These are phyloP conservation scores for Drosophila neocordata DNA, from an alignment of 1,140 invertebrate species.

Conservation along the genomic window DNA sequence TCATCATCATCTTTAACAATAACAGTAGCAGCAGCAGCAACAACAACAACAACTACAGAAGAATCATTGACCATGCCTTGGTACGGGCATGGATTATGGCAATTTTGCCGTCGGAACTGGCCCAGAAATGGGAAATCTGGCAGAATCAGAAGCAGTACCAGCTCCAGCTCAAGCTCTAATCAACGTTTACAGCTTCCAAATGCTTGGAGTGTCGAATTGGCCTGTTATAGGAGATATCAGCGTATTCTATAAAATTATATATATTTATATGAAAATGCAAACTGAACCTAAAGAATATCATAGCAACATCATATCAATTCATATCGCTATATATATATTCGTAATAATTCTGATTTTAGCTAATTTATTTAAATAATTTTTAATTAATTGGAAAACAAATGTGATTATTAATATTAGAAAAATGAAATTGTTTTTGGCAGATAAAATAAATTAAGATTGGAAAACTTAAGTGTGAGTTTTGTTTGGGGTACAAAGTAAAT, in stretches of 20 bases:
- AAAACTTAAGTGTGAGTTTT: too few species aligned
- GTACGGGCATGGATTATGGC: conserved; percentile 62
- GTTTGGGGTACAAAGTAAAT: too few species aligned
- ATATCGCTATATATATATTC: conserved; percentile 60
- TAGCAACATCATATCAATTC: conserved; percentile 80
- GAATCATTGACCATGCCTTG: conserved; percentile 47
- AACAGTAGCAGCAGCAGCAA: background rate
- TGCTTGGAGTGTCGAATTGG: conserved; percentile 56
- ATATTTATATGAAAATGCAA: background rate
- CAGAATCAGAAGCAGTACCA: background rate
- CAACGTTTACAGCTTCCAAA: conserved; percentile 39
- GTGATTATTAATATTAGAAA: conserved; percentile 58
- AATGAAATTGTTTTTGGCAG: background rate
- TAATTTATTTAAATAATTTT: conserved; percentile 35
- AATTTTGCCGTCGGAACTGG: conserved; percentile 64
- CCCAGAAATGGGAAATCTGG: conserved; percentile 11
- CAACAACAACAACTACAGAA: background rate
- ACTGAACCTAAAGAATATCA: conserved; percentile 79
- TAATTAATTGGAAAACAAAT: conserved; percentile 39
- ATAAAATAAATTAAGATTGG: background rate
- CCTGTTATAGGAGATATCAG: conserved; percentile 48
- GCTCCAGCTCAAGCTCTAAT: background rate
- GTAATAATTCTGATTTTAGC: conserved; percentile 39
- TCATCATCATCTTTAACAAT: conserved; percentile 12
- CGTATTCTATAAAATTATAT: conserved; percentile 44